Evolutionary conservation across 1,140 invertebrate species (phyloP).

Genomic region (Pseudomyrmex gracilis): DNA sequence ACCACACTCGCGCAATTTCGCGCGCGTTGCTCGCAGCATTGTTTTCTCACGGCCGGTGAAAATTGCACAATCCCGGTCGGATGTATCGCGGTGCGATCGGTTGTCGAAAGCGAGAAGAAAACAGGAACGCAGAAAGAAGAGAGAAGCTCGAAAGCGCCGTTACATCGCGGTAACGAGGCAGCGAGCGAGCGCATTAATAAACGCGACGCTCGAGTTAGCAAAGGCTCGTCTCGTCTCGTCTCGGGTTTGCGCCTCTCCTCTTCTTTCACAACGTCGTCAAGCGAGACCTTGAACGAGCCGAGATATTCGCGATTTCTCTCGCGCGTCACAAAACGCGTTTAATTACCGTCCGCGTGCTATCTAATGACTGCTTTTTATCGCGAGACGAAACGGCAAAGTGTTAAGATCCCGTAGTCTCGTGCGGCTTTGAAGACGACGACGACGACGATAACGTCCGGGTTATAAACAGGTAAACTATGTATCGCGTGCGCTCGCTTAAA

Average conservation of each 20-base stretch:
- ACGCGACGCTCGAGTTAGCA: conserved; percentile 62
- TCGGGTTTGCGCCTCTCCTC: background rate
- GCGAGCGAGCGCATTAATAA: conserved; percentile 53
- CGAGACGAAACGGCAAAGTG: no score
- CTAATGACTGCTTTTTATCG: background rate
- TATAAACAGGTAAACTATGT: no score
- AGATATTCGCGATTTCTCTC: conserved; percentile 18
- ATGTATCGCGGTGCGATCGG: background rate
- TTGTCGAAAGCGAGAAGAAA: conserved; percentile 18
- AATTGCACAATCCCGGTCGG: background rate
- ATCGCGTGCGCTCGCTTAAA: no score
- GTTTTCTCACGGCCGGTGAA: background rate
- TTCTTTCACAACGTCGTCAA: conserved; percentile 20
- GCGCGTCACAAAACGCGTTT: conserved; percentile 1
- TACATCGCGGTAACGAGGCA: conserved; percentile 55
- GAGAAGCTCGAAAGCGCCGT: conserved; percentile 35
- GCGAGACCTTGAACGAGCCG: conserved; percentile 35
- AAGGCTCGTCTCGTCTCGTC: conserved; percentile 33
- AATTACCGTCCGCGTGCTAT: background rate
- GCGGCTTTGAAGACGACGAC: no score
- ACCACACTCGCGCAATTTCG: no score
- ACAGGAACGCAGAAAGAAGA: background rate
- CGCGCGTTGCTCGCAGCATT: background rate
- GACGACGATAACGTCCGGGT: no score
- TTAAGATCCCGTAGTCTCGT: no score